Evolutionary conservation across 2,888 invertebrate genomes (phyloP).

Genomic region (Diarsia dahlii): DNA sequence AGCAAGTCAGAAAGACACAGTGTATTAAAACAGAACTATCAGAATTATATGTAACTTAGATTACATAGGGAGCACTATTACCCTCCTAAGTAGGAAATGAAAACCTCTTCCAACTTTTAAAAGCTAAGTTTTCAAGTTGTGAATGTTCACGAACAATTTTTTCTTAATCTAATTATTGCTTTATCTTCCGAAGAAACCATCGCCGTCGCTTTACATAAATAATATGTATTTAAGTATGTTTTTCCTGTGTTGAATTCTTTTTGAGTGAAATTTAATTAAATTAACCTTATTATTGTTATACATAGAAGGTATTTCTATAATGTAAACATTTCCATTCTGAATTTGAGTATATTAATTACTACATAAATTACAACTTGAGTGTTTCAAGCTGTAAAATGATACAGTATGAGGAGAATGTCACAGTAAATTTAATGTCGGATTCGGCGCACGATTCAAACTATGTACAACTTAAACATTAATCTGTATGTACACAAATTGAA

Average conservation of each 20-base stretch:
- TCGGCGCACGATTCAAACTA: conserved; percentile 18
- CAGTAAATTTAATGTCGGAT: conserved; percentile 26
- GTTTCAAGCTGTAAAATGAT: conserved; percentile 1
- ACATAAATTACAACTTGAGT: conserved; percentile 2
- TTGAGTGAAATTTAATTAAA: too few species aligned
- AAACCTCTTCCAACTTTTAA: neutral
- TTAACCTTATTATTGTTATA: neutral
- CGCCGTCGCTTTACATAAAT: neutral
- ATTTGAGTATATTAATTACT: neutral
- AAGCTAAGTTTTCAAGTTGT: neutral
- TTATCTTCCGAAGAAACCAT: neutral
- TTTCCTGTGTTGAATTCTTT: neutral
- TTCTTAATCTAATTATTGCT: neutral
- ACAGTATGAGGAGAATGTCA: neutral
- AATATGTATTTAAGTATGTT: neutral
- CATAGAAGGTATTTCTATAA: neutral
- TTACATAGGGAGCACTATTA: neutral
- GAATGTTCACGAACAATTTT: neutral
- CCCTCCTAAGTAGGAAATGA: neutral
- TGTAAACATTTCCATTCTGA: too few species aligned
- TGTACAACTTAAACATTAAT: conserved; percentile 8
- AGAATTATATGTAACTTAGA: neutral
- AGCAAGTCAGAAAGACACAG: neutral
- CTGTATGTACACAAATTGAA: conserved; percentile 20
- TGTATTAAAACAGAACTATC: neutral